Conservation (phyloP, 2,888 invertebrate genomes). For the Hirtodrosophila cameraria region DNA sequence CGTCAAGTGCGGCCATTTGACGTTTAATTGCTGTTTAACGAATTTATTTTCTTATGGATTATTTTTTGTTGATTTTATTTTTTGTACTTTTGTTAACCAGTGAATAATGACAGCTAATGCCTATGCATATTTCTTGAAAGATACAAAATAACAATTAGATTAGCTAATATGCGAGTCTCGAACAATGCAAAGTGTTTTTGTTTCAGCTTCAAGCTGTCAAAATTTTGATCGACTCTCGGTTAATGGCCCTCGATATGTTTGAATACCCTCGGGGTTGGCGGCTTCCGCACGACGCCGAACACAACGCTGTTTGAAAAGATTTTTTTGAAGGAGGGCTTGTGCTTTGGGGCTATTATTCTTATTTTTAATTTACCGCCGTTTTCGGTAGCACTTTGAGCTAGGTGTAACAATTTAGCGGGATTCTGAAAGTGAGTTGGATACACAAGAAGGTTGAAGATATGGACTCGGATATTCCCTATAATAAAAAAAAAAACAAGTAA, state of each 20-base stretch:
- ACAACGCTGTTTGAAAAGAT: not conserved
- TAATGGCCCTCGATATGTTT: slow-evolving; percentile 18
- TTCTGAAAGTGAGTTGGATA: slow-evolving; percentile 1
- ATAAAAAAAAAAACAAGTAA: too few relatives aligned
- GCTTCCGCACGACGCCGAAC: not conserved
- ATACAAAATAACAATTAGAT: slow-evolving; percentile 33
- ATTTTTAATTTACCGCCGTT: not conserved
- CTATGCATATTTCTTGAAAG: slow-evolving; percentile 1
- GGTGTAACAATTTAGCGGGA: too few relatives aligned
- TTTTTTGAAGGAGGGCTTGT: not conserved
- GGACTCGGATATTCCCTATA: not conserved
- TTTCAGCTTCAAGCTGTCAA: slow-evolving; percentile 9
- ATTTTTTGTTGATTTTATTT: not conserved
- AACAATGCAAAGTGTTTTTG: slow-evolving; percentile 15
- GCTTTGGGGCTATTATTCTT: not conserved
- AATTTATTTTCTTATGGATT: slow-evolving; percentile 28
- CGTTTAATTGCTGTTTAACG: slow-evolving; percentile 60
- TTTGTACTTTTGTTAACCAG: not conserved
- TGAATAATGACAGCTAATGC: slow-evolving; percentile 23
- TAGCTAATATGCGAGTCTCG: slow-evolving; percentile 33
- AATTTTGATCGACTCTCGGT: slow-evolving; percentile 9
- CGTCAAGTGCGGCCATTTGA: slow-evolving; percentile 58
- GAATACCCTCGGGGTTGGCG: not conserved
- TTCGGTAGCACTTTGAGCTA: slow-evolving; percentile 1
- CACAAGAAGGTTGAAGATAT: not conserved